Percentiles rank a stretch among this genome's conserved stretches.
Conservation (phyloP, 2,888 invertebrate genomes). For the Spatulosminthurus flaviceps region DNA sequence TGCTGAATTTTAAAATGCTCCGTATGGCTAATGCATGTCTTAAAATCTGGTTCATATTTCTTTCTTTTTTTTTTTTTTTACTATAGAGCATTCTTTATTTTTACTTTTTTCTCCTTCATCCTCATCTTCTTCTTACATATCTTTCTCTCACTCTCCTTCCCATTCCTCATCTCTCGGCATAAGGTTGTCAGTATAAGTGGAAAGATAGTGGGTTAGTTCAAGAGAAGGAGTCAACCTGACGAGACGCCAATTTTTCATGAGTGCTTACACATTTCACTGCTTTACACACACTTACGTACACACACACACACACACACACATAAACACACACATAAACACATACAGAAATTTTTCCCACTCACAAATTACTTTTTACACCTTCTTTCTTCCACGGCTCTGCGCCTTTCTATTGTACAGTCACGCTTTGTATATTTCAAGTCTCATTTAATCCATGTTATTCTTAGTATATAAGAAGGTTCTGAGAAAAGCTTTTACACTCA, state of each 20-base stretch:
- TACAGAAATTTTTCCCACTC: too few species aligned
- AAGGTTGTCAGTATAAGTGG: background rate
- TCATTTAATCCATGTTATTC: too few species aligned
- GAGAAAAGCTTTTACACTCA: too few species aligned
- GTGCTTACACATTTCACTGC: slow-evolving; percentile 11
- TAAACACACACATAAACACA: too few species aligned
- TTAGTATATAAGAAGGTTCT: too few species aligned
- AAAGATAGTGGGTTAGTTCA: background rate
- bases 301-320: too few species aligned
- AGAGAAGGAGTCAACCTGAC: background rate
- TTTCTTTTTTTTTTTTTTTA: too few species aligned
- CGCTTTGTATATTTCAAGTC: too few species aligned
- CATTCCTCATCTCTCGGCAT: background rate
- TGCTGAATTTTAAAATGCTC: slow-evolving; percentile 39
- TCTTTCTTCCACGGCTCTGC: too few species aligned
- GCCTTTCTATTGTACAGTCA: too few species aligned
- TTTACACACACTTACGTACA: background rate
- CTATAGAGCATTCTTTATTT: slow-evolving; percentile 13
- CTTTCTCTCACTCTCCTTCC: background rate
- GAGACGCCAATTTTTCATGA: slow-evolving; percentile 14
- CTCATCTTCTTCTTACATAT: too few species aligned
- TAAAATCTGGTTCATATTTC: slow-evolving; percentile 25
- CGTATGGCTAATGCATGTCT: slow-evolving; percentile 44
- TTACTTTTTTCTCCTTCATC: background rate
- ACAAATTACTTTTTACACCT: too few species aligned